Base-by-base conservation (phyloP, 1,140 invertebrate species). In the Nasonia vitripennis region DNA sequence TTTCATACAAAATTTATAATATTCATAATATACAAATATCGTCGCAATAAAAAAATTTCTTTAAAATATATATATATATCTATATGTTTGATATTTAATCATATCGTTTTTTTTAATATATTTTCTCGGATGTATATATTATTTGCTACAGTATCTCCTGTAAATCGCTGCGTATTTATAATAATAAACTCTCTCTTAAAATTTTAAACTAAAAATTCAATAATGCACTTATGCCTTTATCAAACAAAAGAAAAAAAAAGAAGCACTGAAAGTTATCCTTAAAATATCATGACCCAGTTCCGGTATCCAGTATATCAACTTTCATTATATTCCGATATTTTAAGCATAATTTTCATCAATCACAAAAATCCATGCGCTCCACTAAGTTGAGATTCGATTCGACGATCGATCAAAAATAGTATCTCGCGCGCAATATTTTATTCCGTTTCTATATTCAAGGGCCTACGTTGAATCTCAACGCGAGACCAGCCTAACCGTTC, bases 261-360 rank as follows among this genome's bases (percentile, higher is more conserved):
- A 62, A 62, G 55, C 55, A 62, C 20, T 62, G 55, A 62, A 62
- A 62, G 20, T 62, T 62, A 62, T 62, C 20, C 55, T 62, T 62
- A 62, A 62, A 62, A 62, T 62, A 62, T 62, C 55, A 62, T 9
- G 55, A 62, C 55, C 17, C 55, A 62, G 14, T 62, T 62, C 55
- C 55, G 55, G 55, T 62, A n/a, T 62, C 14, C 55, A 62, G 55
- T 62, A n/a, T n/a, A 62, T 62, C 55, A 62, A 62, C 55, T 62
- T 62, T 62, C 55, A 62, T 62, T 62, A 62, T 62, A 62, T 62
- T 62, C 55, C 55, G 55, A 62, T 62, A 62, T 62, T 62, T 62
- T 62, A 62, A 62, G 55, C 55, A 62, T 62, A 62, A 62, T n/a
- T 62, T 62, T 62, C 55, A 62, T n/a, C n/a, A 20, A 62, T 62